Evolutionary conservation across 2,797 vertebrate genomes (phyloP), one percentile per base, ranked within the genome.

Genomic region (Lepus townsendii): DNA sequence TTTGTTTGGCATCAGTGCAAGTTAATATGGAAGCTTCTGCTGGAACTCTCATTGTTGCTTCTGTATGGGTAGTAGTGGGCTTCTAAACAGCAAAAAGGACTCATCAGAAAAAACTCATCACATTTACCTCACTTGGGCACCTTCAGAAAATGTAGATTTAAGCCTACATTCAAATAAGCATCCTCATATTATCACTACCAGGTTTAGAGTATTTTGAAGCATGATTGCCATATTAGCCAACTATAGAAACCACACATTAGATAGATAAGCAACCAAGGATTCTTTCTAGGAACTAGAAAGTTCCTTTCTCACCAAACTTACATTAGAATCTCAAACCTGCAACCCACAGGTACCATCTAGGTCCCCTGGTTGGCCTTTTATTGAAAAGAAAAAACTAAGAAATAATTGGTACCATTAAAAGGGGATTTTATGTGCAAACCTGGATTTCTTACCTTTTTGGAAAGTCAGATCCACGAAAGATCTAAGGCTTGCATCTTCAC

Each of bases 21-120:
- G 92, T 88, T 88, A 96, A 93, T 96, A 95, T 76, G 90, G 85
- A 78, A 95, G 88, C 90, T 90, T 87, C 73, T 94, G 71, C 65
- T 69, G 60, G 83, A 88, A 83, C 32, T 73, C 62, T 35, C 27
- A 20, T 63, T 72, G 85, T 38, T 92, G 75, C 26, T 72, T 93
- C 87, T 82, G 42, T 90, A 52, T 79, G 19, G 26, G 30, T 80
- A 22, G 62, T 52, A 35, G 26, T 50, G 60, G 14, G 54, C 14
- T 62, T 96, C 91, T 96, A 96, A 96, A 94, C 80, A 93, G 26
- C 66, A 50, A n/a, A 69, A 38, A 47, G 84, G 89, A 87, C 42
- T 47, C 42, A 47, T 27, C 5, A 88, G 83, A 87, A 96, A 91
- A 91, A 96, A 83, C 32, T 72, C 35, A 20, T 71, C 83, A 38